Conservation (phyloP, 2,113 vertebrate genomes). For the Phocoena sinus region DNA sequence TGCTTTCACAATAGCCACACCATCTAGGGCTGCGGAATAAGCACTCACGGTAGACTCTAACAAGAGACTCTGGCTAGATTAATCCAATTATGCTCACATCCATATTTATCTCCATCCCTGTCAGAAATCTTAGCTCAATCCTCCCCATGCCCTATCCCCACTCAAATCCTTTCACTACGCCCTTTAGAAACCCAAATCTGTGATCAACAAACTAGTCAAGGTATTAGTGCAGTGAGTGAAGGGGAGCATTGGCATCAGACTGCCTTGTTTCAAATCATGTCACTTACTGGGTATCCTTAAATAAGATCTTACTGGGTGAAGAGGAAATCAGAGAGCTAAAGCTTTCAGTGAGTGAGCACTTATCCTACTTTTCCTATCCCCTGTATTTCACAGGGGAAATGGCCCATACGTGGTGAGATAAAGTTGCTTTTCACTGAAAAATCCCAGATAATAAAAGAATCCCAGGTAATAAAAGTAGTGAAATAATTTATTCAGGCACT, state of each 20-base stretch:
- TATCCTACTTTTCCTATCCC: neutral
- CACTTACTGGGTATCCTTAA: neutral
- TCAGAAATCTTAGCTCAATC: neutral
- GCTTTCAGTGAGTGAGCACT: neutral
- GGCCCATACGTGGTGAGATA: neutral
- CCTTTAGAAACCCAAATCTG: neutral
- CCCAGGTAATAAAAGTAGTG: neutral
- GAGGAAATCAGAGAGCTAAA: neutral
- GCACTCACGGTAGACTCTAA: neutral
- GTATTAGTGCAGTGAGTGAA: neutral
- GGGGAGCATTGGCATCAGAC: neutral
- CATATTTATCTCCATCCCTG: neutral
- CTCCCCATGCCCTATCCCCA: neutral
- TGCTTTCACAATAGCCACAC: neutral
- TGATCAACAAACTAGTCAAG: neutral
- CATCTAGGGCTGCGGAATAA: neutral
- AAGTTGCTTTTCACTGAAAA: neutral
- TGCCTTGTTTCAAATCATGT: neutral
- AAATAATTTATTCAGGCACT: neutral
- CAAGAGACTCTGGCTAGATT: neutral
- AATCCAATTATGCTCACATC: constrained; percentile 1
- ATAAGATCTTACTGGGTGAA: neutral
- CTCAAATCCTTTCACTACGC: neutral
- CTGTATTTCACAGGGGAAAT: neutral
- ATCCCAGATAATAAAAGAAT: neutral